Evolutionary conservation across 2,888 invertebrate genomes (phyloP).

Genomic region (Volucella bombylans): DNA sequence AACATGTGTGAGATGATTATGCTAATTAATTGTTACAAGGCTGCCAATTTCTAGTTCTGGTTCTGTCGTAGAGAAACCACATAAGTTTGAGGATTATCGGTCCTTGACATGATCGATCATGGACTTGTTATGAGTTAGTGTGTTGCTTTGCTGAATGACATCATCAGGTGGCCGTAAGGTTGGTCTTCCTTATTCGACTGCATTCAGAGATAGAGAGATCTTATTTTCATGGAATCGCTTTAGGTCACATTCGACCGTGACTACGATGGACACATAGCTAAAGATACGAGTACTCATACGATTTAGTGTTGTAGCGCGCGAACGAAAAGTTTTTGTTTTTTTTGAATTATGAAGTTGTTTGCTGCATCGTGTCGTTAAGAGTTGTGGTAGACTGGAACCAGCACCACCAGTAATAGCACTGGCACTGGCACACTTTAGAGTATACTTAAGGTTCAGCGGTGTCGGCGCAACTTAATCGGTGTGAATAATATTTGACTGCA

Average conservation of each 20-base stretch:
- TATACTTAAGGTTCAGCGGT: constrained; percentile 28
- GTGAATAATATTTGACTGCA: constrained; percentile 72
- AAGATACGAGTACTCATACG: no score
- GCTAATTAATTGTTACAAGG: constrained; percentile 73
- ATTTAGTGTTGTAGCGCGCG: neutral
- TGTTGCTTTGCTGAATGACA: constrained; percentile 63
- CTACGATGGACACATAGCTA: constrained; percentile 29
- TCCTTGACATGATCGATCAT: constrained; percentile 61
- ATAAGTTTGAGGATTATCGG: constrained; percentile 64
- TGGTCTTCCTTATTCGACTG: constrained; percentile 17
- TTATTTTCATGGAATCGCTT: constrained; percentile 54
- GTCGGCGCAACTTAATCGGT: constrained; percentile 50
- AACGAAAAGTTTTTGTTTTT: constrained; percentile 14
- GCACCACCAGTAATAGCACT: neutral
- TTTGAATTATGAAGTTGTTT: constrained; percentile 73
- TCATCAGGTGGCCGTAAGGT: constrained; percentile 66
- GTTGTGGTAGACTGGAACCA: constrained; percentile 33
- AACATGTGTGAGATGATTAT: constrained; percentile 70
- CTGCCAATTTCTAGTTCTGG: constrained; percentile 64
- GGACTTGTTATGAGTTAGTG: constrained; percentile 47
- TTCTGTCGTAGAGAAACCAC: constrained; percentile 38
- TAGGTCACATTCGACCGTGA: constrained; percentile 55
- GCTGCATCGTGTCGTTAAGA: constrained; percentile 54
- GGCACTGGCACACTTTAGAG: constrained; percentile 41
- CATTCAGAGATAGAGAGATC: constrained; percentile 59